Base-by-base conservation (phyloP, 2,113 vertebrate species). In the Caranx melampygus region DNA sequence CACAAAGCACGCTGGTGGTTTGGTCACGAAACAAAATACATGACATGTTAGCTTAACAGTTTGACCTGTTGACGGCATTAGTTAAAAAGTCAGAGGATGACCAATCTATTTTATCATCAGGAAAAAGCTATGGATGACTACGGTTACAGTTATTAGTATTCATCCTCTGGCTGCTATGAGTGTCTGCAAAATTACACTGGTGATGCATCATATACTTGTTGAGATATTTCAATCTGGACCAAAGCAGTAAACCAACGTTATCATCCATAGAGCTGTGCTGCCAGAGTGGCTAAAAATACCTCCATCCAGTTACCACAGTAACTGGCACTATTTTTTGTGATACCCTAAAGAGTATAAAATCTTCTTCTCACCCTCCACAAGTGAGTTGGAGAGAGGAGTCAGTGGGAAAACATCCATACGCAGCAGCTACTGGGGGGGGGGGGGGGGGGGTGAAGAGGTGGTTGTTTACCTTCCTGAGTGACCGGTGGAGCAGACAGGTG, bases 301-400 rank as follows among this genome's bases (percentile, higher is more conserved):
- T 14, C 52, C 31, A 33, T 67, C 26, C 64, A 35, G 45, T 67
- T 51, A 13, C 64, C 66, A 55, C 66, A 69, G 66, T 70, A 57
- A 70, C 67, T 31, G 52, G 34, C 67, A 40, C 37, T n/a, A 37
- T 37, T 26, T 40, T 55, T 70, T 44, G n/a, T 7, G 14, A 70
- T 57, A 16, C 67, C 67, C 37, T 18, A 55, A 55, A 42, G 51
- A 57, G n/a, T 37, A 34, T 40, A n/a, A 42, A 69, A 69, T 57
- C 51, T 16, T 57, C 67, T 42, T 16, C 3, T 55, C 51, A 40
- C 31, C 61, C 61, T 44, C 20, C 20, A 64, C 13, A 2, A 9
- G 21, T 21, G 14, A 47, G 21, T 16, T 31, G 10, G 13, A 44
- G 61, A 63, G 61, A 16, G 13, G 21, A 42, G 14, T 47, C 21